These are phyloP conservation scores for Allobates femoralis DNA, from an alignment of 2,797 vertebrate genomes.

Conservation along the genomic window DNA sequence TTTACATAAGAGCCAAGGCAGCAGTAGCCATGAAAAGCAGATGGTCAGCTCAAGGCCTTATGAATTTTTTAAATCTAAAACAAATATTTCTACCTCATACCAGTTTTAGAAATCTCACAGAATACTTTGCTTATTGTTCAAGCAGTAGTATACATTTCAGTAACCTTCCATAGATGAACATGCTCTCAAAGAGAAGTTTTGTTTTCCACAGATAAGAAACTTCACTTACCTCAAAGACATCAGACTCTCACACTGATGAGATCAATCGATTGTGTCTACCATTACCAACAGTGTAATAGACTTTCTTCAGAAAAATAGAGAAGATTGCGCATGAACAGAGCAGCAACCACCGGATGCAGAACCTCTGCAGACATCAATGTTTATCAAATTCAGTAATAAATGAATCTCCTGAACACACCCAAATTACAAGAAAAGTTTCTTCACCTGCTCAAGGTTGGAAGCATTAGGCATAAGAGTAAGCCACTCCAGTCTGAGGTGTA, in stretches of 20 bases:
- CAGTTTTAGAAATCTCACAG: too few relatives aligned
- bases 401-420: neutral
- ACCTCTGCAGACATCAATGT: too few relatives aligned
- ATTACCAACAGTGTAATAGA: neutral
- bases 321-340: too few relatives aligned
- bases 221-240: neutral
- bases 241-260: neutral
- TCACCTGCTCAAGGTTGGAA: slow-evolving; percentile 86
- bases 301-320: neutral
- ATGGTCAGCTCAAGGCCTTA: too few relatives aligned
- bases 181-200: too few relatives aligned
- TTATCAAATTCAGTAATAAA: neutral
- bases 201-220: neutral
- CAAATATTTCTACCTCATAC: too few relatives aligned
- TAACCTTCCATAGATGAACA: neutral
- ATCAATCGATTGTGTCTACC: neutral
- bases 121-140: too few relatives aligned
- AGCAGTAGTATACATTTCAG: neutral
- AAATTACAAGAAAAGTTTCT: neutral
- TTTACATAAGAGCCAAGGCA: too few relatives aligned
- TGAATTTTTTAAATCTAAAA: too few relatives aligned
- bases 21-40: too few relatives aligned
- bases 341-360: too few relatives aligned
- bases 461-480: slow-evolving; percentile 85
- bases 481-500: slow-evolving; percentile 92